Evolutionary conservation across 2,113 vertebrate species (phyloP).

Genomic region (Anolis carolinensis): DNA sequence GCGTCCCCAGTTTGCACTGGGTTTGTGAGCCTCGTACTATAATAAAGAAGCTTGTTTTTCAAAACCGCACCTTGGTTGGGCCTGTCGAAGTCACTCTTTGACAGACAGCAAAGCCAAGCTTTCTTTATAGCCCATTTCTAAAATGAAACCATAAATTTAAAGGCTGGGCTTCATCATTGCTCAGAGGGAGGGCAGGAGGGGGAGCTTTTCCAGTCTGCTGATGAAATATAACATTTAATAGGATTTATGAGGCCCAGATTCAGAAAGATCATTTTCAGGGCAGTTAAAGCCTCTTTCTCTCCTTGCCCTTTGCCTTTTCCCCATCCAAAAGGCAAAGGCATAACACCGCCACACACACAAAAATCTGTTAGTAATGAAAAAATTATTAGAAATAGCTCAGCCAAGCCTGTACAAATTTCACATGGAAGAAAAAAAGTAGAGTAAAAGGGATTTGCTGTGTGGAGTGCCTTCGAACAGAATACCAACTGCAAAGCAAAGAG

Average conservation of each 20-base stretch:
- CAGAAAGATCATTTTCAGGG: slow-evolving; percentile 84
- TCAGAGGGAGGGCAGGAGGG: slow-evolving; percentile 21
- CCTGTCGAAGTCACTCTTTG: slow-evolving; percentile 68
- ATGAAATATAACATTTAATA: slow-evolving; percentile 83
- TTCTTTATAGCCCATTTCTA: slow-evolving; percentile 86
- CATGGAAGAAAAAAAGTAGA: slow-evolving; percentile 49
- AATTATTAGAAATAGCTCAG: slow-evolving; percentile 74
- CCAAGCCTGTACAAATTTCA: slow-evolving; percentile 74
- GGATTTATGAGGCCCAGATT: slow-evolving; percentile 85
- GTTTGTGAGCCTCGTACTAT: not conserved
- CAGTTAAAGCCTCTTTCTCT: slow-evolving; percentile 82
- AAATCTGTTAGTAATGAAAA: slow-evolving; percentile 79
- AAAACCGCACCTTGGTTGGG: slow-evolving; percentile 73
- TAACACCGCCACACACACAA: slow-evolving; percentile 43
- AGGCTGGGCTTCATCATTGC: slow-evolving; percentile 77
- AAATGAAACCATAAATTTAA: slow-evolving; percentile 88
- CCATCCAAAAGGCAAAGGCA: slow-evolving; percentile 58
- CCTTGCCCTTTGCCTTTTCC: slow-evolving; percentile 74
- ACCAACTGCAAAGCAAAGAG: slow-evolving; percentile 48
- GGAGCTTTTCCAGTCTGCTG: slow-evolving; percentile 79
- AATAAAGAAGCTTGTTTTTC: slow-evolving; percentile 16
- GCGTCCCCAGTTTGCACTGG: not conserved
- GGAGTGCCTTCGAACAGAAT: slow-evolving; percentile 23
- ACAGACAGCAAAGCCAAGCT: slow-evolving; percentile 80
- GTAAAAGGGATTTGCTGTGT: slow-evolving; percentile 47